These are phyloP conservation scores for Tolmerus cingulatus DNA, from an alignment of 2,888 invertebrate genomes.

Conservation along the genomic window DNA sequence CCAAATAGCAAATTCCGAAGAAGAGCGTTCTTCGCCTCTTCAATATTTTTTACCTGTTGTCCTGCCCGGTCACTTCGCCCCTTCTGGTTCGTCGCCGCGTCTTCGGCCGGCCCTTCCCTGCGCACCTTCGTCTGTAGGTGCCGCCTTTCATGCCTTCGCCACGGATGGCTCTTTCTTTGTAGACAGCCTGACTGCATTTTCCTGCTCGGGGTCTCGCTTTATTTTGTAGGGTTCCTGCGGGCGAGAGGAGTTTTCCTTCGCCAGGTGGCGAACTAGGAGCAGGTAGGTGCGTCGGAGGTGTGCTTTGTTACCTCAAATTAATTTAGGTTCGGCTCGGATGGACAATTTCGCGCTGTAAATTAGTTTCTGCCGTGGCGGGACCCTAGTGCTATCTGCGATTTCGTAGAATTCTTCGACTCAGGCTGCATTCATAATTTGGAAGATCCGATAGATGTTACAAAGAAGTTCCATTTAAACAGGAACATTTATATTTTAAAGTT, in stretches of 20 bases:
- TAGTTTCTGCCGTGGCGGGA: neutral
- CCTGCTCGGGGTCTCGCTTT: neutral
- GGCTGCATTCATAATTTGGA: neutral
- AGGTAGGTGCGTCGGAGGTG: constrained; percentile 28
- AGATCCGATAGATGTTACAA: too few species aligned
- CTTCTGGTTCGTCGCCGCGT: neutral
- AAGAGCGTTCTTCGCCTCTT: neutral
- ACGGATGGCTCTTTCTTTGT: neutral
- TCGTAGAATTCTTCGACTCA: neutral
- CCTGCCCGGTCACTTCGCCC: neutral
- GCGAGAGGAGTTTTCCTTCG: neutral
- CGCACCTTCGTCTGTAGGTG: neutral
- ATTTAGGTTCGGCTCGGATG: constrained; percentile 31
- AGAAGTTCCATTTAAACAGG: too few species aligned
- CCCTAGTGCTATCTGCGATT: neutral
- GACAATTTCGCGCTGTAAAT: constrained; percentile 19
- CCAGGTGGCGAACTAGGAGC: constrained; percentile 11
- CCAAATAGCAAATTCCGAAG: constrained; percentile 35
- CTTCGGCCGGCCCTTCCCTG: neutral
- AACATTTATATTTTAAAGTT: too few species aligned
- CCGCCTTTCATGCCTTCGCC: constrained; percentile 17
- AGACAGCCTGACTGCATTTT: constrained; percentile 34
- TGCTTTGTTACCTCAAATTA: constrained; percentile 29
- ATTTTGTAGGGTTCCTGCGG: neutral
- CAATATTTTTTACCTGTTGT: neutral